These are phyloP conservation scores for Mycetomoellerius zeteki DNA, from an alignment of 1,140 invertebrate genomes.

Conservation along the genomic window DNA sequence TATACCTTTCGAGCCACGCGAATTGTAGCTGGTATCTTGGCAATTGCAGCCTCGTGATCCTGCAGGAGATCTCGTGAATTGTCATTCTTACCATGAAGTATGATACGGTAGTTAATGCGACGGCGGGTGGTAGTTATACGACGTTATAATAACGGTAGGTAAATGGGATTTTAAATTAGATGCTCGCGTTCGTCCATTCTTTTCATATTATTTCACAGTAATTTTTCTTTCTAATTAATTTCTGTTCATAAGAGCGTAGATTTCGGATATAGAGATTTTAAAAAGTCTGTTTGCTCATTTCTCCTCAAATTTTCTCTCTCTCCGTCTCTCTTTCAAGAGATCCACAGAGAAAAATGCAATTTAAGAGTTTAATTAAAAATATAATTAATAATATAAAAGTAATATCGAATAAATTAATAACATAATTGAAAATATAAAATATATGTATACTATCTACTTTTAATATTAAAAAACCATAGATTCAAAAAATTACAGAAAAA, in stretches of 20 bases:
- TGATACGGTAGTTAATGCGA: background rate
- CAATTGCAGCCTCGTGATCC: constrained; percentile 36
- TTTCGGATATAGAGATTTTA: background rate
- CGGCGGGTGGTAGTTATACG: background rate
- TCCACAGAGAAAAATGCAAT: background rate
- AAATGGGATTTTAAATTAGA: constrained; percentile 43
- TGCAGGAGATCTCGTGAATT: constrained; percentile 35
- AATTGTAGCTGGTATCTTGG: constrained; percentile 29
- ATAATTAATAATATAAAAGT: no score
- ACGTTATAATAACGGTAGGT: constrained; percentile 8
- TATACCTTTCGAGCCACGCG: constrained; percentile 42
- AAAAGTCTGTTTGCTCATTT: background rate
- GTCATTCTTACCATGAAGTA: constrained; percentile 7
- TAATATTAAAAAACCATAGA: background rate
- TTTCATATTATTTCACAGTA: background rate
- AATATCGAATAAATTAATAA: no score
- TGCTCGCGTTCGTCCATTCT: background rate
- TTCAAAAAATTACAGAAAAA: background rate
- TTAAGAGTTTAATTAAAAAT: background rate
- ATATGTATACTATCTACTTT: background rate
- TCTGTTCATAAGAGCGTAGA: background rate
- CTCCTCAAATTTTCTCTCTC: no score
- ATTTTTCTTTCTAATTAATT: constrained; percentile 4
- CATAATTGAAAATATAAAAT: background rate
- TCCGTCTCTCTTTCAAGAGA: background rate